A percentile compares a stretch with the other conserved stretches of the same genome.
These are phyloP conservation scores for Aleadryas rufinucha DNA, from an alignment of 2,113 vertebrate species.

Conservation along the genomic window DNA sequence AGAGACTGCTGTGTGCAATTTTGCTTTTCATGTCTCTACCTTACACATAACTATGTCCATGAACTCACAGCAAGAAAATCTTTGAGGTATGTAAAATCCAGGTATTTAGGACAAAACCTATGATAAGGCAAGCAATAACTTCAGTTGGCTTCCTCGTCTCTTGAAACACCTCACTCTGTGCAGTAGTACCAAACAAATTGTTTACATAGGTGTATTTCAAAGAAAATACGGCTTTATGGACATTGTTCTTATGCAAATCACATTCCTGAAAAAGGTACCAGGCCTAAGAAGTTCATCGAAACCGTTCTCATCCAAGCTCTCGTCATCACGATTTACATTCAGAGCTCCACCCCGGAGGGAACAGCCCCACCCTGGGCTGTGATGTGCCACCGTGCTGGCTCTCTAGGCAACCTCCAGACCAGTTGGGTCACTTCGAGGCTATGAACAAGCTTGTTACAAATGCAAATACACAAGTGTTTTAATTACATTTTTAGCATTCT, in stretches of 20 bases:
- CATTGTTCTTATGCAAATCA: not conserved
- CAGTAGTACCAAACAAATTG: not conserved
- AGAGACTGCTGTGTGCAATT: not conserved
- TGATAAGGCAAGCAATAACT: not conserved
- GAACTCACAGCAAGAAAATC: not conserved
- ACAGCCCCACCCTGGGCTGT: conserved; percentile 2
- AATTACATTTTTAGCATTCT: not conserved
- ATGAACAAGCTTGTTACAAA: not conserved
- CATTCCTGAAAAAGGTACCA: not conserved
- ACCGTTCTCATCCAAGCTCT: not conserved
- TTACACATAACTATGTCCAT: not conserved
- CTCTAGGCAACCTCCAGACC: conserved; percentile 28
- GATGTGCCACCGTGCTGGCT: not conserved
- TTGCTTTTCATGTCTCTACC: not conserved
- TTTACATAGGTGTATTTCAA: not conserved
- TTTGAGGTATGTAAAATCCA: conserved; percentile 10
- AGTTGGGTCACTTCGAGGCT: conserved; percentile 27
- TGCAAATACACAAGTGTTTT: not conserved
- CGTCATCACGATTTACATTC: fast-evolving
- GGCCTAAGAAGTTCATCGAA: not conserved
- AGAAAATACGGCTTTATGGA: not conserved
- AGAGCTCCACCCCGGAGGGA: not conserved
- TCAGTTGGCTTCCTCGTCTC: not conserved
- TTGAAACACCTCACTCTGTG: not conserved
- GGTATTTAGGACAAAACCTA: not conserved